Percentiles rank a stretch among this genome's conserved stretches.
phyloP scores from a whole-genome alignment of 2,888 invertebrate species.

The Odontothrips loti region DNA sequence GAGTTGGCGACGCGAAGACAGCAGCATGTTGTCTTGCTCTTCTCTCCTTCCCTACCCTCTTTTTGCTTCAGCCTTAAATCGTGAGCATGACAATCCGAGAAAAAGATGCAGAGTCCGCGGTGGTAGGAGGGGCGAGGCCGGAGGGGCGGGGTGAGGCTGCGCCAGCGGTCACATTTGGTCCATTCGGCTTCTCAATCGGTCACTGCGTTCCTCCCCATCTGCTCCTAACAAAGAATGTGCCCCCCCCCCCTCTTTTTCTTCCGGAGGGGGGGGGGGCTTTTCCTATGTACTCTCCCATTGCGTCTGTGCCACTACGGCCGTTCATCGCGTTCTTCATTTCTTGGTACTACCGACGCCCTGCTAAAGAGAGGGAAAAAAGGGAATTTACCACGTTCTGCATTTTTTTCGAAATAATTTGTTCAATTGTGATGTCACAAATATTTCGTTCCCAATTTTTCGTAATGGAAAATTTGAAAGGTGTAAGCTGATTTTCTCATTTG shows the following conservation, averaged over 20 bases:
- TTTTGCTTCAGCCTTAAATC: neutral
- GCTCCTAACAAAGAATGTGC: neutral
- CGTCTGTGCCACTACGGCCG: neutral
- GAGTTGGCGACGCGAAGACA: no score
- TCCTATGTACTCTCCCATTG: neutral
- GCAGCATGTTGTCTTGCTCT: neutral
- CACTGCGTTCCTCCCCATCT: neutral
- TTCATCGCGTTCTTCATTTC: neutral
- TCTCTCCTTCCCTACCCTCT: neutral
- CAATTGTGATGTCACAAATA: no score
- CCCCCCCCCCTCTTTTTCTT: neutral
- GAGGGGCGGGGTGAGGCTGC: neutral
- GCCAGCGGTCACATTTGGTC: slow-evolving; percentile 13
- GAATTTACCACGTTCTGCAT: no score
- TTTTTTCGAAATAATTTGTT: no score
- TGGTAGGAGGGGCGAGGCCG: neutral
- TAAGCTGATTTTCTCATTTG: no score
- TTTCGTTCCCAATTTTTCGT: no score
- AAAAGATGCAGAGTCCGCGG: neutral
- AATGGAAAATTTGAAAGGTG: no score
- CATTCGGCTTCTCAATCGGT: slow-evolving; percentile 17
- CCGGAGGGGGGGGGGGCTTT: no score
- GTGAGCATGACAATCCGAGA: neutral
- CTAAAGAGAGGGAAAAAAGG: no score
- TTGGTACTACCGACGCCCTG: no score